A percentile compares a stretch with the other conserved stretches of the same genome.
Conservation (phyloP, 2,888 invertebrate species). For the Oxyteleia sp. region DNA sequence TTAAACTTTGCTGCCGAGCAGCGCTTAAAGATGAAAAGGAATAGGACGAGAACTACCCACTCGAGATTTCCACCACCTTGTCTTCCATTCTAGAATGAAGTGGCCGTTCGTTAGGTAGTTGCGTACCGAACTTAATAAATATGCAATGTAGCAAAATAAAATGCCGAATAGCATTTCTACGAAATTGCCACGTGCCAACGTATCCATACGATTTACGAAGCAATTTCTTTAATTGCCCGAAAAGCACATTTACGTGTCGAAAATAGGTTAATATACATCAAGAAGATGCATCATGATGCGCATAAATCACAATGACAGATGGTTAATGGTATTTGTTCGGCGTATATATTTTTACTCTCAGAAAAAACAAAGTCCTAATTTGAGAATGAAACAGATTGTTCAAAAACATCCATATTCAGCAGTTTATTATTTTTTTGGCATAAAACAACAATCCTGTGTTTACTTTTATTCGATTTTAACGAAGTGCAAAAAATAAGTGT, state of each 20-base stretch:
- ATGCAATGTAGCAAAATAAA: conserved; percentile 83
- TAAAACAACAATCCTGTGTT: too few species aligned
- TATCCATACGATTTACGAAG: conserved; percentile 76
- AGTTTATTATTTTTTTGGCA: too few species aligned
- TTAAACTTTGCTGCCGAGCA: conserved; percentile 76
- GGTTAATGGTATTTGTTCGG: neutral
- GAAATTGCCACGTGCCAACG: conserved; percentile 64
- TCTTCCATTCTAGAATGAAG: conserved; percentile 69
- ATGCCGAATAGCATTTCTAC: conserved; percentile 68
- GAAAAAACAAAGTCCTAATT: too few species aligned
- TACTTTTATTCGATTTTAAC: too few species aligned
- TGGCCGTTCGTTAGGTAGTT: conserved; percentile 79
- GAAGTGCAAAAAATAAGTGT: too few species aligned
- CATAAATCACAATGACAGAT: conserved; percentile 8
- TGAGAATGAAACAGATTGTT: too few species aligned
- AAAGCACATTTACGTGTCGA: conserved; percentile 50
- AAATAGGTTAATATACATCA: conserved; percentile 16
- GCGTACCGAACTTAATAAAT: conserved; percentile 82
- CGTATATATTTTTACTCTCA: neutral
- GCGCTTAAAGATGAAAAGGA: conserved; percentile 66
- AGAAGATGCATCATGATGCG: conserved; percentile 1
- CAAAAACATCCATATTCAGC: too few species aligned
- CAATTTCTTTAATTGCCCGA: conserved; percentile 80
- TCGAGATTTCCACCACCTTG: conserved; percentile 75
- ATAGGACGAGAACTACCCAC: conserved; percentile 75